Base-by-base conservation (phyloP, 92 coral and sea anemone species). In the Anthopleura xanthogrammica region DNA sequence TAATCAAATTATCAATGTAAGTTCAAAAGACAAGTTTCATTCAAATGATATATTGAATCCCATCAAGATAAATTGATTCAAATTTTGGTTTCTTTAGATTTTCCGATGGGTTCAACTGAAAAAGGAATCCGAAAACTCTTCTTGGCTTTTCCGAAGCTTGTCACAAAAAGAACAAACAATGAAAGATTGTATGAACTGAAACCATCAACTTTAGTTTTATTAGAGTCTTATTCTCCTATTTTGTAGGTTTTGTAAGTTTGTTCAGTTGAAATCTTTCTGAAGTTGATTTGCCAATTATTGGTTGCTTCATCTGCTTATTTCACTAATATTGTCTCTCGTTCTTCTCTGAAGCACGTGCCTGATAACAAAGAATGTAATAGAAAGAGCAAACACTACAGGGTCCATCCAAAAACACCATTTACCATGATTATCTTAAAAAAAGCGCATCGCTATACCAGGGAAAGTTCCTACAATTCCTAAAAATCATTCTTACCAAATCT, bases 321-420 rank as follows among this genome's bases (percentile, higher is more conserved):
- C 36, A n/a, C 36, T 29, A 29, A 29, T 11, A 19, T 9, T 68
- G 9, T 68, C 41, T 68, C 29, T 7, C 41, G 3, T 68, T 3
- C 42, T 29, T 68, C 41, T 29, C 72, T 64, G 72, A 68, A 68
- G 74, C 74, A 68, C 74, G 74, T 68, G 74, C 74, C 74, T 11
- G 2, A 68, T 68, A 62, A 68, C 74, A 68, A 68, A 29, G 42
- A 36, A 23, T 68, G 74, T 36, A 36, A 68, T 68, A 29, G 42
- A 68, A 68, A 68, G 16, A 24, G 42, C 74, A 68, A 68, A 68
- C 74, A 68, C 74, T 14, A 68, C 74, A 68, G 74, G 74, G 16
- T 29, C 12, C 74, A 24, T 29, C 12, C 74, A 24, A 22, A 23
- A 68, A 29, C 16, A 68, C 16, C 74, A 62, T 62, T 11, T 54